phyloP scores from a whole-genome alignment of 2,113 vertebrate genomes.

The Pavo muticus region DNA sequence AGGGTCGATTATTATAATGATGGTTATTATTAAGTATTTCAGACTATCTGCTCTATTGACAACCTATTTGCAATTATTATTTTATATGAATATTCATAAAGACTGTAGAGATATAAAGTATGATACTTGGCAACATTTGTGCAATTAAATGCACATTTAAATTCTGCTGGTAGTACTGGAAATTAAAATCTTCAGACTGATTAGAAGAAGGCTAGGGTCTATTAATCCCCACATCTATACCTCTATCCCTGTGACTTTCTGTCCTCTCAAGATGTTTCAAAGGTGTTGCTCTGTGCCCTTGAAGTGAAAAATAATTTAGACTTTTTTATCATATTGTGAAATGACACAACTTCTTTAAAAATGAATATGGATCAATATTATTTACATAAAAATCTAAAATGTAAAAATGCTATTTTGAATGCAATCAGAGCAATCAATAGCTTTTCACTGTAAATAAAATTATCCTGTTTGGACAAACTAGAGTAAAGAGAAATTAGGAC shows the following conservation, averaged over 20 bases:
- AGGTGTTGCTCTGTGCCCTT: conserved; percentile 34
- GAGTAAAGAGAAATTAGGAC: neutral
- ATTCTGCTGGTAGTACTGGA: conserved; percentile 50
- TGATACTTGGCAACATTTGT: conserved; percentile 39
- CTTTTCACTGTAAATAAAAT: neutral
- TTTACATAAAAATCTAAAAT: conserved; percentile 20
- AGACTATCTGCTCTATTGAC: conserved; percentile 63
- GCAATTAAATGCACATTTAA: conserved; percentile 62
- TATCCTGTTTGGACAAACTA: neutral
- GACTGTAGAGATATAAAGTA: conserved; percentile 22
- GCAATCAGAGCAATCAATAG: neutral
- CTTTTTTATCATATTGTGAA: neutral
- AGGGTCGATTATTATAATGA: neutral
- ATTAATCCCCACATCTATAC: conserved; percentile 22
- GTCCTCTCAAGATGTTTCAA: conserved; percentile 24
- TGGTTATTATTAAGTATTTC: conserved; percentile 38
- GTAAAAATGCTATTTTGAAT: neutral
- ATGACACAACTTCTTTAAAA: neutral
- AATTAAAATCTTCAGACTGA: conserved; percentile 69
- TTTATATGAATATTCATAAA: conserved; percentile 61
- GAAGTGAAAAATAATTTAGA: neutral
- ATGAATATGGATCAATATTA: conserved; percentile 19
- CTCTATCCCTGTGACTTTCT: conserved; percentile 12
- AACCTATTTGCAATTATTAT: conserved; percentile 47
- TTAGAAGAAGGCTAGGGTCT: conserved; percentile 50